Percentiles rank a stretch among this genome's conserved stretches.
Evolutionary conservation across 2,888 invertebrate genomes (phyloP).

Genomic region (Drosophila buzzatii): DNA sequence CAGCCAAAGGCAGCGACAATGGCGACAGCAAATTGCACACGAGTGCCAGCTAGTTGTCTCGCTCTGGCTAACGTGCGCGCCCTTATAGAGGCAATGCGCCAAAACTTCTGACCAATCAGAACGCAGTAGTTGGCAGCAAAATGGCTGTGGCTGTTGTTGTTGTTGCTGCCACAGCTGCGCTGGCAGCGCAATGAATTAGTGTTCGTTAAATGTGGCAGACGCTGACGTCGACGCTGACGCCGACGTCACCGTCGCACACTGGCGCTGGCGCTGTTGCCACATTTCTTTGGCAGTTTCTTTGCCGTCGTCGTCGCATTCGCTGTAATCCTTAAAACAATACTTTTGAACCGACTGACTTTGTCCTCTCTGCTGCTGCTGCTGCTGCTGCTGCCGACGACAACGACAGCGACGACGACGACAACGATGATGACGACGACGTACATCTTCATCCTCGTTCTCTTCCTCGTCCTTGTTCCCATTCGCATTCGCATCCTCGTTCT

Average conservation of each 20-base stretch:
- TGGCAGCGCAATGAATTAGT: conserved; percentile 82
- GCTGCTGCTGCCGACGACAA: background rate
- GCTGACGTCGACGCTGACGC: conserved; percentile 24
- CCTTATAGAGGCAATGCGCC: background rate
- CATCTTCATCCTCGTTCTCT: conserved; percentile 29
- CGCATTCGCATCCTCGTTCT: conserved; percentile 14
- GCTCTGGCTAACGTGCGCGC: conserved; percentile 46
- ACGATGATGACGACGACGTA: conserved; percentile 28
- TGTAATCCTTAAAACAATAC: conserved; percentile 76
- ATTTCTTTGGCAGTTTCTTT: conserved; percentile 61
- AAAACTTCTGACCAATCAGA: conserved; percentile 53
- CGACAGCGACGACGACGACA: conserved; percentile 21
- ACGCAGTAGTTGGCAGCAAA: conserved; percentile 46
- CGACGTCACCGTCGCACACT: conserved; percentile 4
- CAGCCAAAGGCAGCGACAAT: conserved; percentile 31
- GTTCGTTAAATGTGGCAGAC: conserved; percentile 76
- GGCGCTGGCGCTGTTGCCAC: conserved; percentile 63
- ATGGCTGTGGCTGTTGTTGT: conserved; percentile 45
- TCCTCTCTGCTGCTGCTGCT: conserved; percentile 15
- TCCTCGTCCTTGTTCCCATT: conserved; percentile 2
- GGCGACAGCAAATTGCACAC: conserved; percentile 24
- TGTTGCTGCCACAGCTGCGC: conserved; percentile 36
- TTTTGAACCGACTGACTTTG: conserved; percentile 59
- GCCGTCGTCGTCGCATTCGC: conserved; percentile 37
- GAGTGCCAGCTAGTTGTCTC: conserved; percentile 46